Evolutionary conservation across 2,888 invertebrate species (phyloP).

Genomic region (Lepidocyrtinus sp.): DNA sequence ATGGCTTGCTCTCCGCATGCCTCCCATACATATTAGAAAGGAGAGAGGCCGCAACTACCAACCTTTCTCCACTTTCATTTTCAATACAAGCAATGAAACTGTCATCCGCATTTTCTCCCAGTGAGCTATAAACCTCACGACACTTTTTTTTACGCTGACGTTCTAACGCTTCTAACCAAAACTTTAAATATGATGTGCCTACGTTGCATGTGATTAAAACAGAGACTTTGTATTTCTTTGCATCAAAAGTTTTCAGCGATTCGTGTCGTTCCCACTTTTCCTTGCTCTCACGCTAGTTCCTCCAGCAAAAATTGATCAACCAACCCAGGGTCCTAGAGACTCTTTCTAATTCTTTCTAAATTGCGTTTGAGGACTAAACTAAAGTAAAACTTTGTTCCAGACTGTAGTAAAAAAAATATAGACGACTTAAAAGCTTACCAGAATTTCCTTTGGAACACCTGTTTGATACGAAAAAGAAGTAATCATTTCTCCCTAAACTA

Average conservation of each 20-base stretch:
- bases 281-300: not conserved
- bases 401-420: not conserved
- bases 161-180: not conserved
- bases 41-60: not conserved
- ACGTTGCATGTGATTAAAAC: not conserved
- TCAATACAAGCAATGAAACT: not conserved
- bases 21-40: not conserved
- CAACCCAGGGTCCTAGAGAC: not conserved
- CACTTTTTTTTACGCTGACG: not conserved
- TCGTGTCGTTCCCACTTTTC: not conserved
- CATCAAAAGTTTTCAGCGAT: not conserved
- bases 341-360: not conserved
- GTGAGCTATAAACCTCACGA: not conserved
- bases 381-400: no score
- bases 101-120: not conserved
- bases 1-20: not conserved
- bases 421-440: not conserved
- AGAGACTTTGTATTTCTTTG: not conserved
- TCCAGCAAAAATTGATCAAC: not conserved
- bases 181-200: not conserved
- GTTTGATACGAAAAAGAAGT: not conserved
- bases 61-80: not conserved
- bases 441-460: slow-evolving; percentile 8
- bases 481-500: not conserved
- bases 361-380: not conserved